Conservation (phyloP, 1,140 invertebrate genomes). For the Drosophila pruinosa region DNA sequence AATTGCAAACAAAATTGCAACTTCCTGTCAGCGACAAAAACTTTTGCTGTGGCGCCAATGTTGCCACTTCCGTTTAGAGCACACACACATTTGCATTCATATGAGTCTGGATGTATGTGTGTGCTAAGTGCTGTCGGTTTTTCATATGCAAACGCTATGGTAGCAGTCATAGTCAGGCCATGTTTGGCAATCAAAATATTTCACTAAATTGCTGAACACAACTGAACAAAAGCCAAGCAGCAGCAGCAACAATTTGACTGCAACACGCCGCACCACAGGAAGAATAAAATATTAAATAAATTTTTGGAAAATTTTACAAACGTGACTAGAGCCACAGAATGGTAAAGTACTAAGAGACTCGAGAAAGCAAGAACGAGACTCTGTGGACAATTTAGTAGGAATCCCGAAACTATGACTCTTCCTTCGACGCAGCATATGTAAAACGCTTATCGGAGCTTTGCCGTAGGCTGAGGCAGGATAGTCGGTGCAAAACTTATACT, state of each 20-base stretch:
- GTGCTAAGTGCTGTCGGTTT: slow-evolving; percentile 75
- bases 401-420: slow-evolving; percentile 37
- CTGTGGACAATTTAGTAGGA: neutral
- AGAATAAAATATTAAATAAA: slow-evolving; percentile 78
- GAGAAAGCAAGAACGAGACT: neutral
- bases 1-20: slow-evolving; percentile 82
- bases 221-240: slow-evolving; percentile 41
- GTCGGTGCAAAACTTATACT: neutral
- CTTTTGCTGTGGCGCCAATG: slow-evolving; percentile 79
- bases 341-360: neutral
- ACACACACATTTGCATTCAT: neutral
- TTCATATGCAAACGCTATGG: slow-evolving; percentile 73
- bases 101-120: slow-evolving; percentile 11
- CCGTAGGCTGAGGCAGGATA: neutral
- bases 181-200: slow-evolving; percentile 80
- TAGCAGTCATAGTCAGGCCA: slow-evolving; percentile 39
- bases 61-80: slow-evolving; percentile 76
- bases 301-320: slow-evolving; percentile 65
- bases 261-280: slow-evolving; percentile 42
- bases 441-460: slow-evolving; percentile 33
- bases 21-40: slow-evolving; percentile 81
- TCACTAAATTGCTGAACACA: slow-evolving; percentile 71
- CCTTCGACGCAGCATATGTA: slow-evolving; percentile 39
- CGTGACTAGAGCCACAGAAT: slow-evolving; percentile 54
- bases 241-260: slow-evolving; percentile 30